Conservation (phyloP, 1,140 invertebrate species). For the Frieseomelitta varia region DNA sequence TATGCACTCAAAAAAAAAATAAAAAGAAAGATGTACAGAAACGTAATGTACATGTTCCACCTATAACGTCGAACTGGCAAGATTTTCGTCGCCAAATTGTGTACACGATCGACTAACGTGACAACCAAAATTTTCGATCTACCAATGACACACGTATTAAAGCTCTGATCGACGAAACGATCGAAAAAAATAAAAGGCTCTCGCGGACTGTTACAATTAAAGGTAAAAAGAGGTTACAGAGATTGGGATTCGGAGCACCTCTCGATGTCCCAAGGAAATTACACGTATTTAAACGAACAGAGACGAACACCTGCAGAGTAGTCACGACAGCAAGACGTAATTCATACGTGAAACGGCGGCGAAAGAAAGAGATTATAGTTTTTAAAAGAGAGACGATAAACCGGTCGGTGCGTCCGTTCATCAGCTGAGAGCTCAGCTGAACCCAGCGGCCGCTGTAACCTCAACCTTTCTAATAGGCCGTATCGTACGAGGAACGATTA, state of each 20-base stretch:
- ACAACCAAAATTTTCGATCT: not conserved
- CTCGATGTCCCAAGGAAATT: not conserved
- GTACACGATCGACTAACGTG: not conserved
- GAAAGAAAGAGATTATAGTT: slow-evolving; percentile 16
- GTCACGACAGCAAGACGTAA: not conserved
- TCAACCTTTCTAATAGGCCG: slow-evolving; percentile 59
- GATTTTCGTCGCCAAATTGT: not conserved
- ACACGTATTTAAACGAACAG: not conserved
- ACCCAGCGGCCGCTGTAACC: slow-evolving; percentile 66
- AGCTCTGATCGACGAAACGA: not conserved
- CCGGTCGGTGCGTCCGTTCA: slow-evolving; percentile 66
- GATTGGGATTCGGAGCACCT: not conserved
- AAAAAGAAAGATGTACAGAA: not conserved
- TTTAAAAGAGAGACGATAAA: slow-evolving; percentile 48
- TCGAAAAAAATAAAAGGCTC: not conserved
- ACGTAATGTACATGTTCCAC: not conserved
- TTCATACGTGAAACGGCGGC: not conserved
- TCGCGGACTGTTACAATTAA: slow-evolving; percentile 11
- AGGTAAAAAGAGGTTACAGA: slow-evolving; percentile 31
- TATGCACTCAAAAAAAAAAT: not conserved
- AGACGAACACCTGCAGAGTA: not conserved
- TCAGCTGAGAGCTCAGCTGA: slow-evolving; percentile 77
- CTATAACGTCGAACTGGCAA: not conserved
- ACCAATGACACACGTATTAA: not conserved
- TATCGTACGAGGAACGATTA: slow-evolving; percentile 28